phyloP scores from a whole-genome alignment of 2,888 invertebrate species.

The Troides oblongomaculatus region DNA sequence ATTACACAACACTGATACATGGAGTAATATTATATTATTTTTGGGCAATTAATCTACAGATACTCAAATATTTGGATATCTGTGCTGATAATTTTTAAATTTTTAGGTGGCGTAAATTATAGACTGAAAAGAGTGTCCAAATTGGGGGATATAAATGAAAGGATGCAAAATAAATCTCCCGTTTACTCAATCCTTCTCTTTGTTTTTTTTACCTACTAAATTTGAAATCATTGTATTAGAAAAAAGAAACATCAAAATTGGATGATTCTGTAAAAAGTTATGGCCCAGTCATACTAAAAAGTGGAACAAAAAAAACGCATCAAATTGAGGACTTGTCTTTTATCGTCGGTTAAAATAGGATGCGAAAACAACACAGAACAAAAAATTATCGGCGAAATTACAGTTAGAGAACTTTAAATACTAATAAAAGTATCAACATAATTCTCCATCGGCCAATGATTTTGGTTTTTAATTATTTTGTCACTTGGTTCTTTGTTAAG shows the following conservation, averaged over 20 bases:
- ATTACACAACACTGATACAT: conserved; percentile 39
- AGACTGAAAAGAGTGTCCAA: background rate
- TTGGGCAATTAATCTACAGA: background rate
- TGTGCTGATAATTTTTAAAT: background rate
- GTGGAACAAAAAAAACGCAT: background rate
- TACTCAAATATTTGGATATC: background rate
- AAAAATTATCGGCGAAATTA: too few species aligned
- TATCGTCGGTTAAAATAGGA: background rate
- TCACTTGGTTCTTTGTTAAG: too few species aligned
- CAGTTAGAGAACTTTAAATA: too few species aligned
- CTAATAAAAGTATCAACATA: too few species aligned
- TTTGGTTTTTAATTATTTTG: too few species aligned
- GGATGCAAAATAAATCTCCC: background rate
- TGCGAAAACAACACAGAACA: too few species aligned
- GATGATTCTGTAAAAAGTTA: background rate
- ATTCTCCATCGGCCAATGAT: too few species aligned
- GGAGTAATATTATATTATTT: background rate
- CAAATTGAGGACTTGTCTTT: background rate
- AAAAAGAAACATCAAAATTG: background rate
- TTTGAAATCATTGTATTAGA: background rate
- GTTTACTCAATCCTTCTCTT: too few species aligned
- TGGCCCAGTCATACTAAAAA: background rate
- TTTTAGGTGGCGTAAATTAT: too few species aligned
- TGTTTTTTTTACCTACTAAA: background rate
- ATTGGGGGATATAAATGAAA: background rate